These are phyloP conservation scores for Cylas formicarius DNA, from an alignment of 1,140 invertebrate genomes.

Conservation along the genomic window DNA sequence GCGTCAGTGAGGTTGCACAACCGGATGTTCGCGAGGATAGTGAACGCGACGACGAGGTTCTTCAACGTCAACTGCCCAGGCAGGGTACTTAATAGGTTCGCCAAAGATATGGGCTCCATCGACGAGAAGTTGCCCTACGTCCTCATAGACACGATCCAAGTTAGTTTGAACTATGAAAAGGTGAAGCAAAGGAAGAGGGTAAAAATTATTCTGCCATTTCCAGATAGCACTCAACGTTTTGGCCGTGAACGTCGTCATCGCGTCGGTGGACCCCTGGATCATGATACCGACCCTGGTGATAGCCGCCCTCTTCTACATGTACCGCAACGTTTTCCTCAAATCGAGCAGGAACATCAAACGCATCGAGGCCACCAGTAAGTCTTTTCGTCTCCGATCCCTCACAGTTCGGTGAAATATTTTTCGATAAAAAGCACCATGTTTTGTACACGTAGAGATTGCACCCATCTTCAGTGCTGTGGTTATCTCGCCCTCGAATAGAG, in stretches of 20 bases:
- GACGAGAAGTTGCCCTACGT: constrained; percentile 75
- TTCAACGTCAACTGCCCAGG: constrained; percentile 81
- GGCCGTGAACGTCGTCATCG: constrained; percentile 45
- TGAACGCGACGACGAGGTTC: constrained; percentile 77
- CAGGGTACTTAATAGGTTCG: constrained; percentile 68
- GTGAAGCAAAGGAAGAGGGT: not conserved
- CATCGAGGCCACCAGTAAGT: constrained; percentile 81
- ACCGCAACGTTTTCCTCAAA: constrained; percentile 70
- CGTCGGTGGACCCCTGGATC: constrained; percentile 54
- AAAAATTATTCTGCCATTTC: constrained; percentile 46
- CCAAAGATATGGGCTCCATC: constrained; percentile 70
- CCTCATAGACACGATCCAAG: constrained; percentile 66
- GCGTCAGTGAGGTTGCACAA: constrained; percentile 62
- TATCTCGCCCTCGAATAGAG: too few species aligned
- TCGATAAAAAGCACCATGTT: too few species aligned
- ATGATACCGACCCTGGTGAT: constrained; percentile 52
- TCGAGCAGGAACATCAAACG: constrained; percentile 81
- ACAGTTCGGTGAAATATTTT: not conserved
- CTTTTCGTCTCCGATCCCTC: constrained; percentile 3
- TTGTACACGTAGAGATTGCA: too few species aligned
- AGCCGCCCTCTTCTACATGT: constrained; percentile 51
- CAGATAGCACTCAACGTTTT: constrained; percentile 28
- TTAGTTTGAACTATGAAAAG: constrained; percentile 50
- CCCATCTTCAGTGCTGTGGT: too few species aligned
- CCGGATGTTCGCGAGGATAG: constrained; percentile 68